These are phyloP conservation scores for Notarius lentiginosus DNA, from an alignment of 2,113 vertebrate genomes.

Conservation along the genomic window DNA sequence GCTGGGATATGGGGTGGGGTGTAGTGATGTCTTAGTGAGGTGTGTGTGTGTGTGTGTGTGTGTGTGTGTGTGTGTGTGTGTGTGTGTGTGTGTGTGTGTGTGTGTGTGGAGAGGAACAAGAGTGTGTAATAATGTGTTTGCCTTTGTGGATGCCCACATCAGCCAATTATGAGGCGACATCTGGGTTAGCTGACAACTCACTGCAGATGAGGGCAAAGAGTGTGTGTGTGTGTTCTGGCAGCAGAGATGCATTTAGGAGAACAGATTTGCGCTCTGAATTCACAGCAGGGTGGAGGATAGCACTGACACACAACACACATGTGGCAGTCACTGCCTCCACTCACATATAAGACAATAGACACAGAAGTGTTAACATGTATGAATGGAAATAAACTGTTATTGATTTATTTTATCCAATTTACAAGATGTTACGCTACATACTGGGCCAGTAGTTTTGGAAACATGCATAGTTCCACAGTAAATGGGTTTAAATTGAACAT, in stretches of 20 bases:
- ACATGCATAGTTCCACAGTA: not conserved
- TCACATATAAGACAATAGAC: slow-evolving; percentile 20
- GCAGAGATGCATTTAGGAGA: slow-evolving; percentile 54
- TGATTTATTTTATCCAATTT: not conserved
- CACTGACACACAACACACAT: slow-evolving; percentile 28
- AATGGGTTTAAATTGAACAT: not conserved
- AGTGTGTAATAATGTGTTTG: slow-evolving; percentile 72
- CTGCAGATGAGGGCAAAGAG: slow-evolving; percentile 43
- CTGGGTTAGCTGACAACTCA: slow-evolving; percentile 66
- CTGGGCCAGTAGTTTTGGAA: not conserved
- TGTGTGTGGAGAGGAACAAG: slow-evolving; percentile 45
- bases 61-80: slow-evolving; percentile 3
- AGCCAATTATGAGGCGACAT: slow-evolving; percentile 75
- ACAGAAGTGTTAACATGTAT: not conserved
- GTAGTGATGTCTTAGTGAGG: slow-evolving; percentile 52
- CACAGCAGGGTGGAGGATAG: slow-evolving; percentile 44
- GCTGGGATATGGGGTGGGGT: slow-evolving; percentile 59
- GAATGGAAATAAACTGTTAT: not conserved
- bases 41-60: slow-evolving; percentile 46
- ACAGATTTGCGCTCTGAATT: slow-evolving; percentile 59
- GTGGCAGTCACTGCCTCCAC: slow-evolving; percentile 13
- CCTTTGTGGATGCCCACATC: slow-evolving; percentile 70
- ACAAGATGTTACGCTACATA: not conserved
- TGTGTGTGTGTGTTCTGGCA: slow-evolving; percentile 55
- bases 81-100: slow-evolving; percentile 47